These are phyloP conservation scores for Lucilia cuprina DNA, from an alignment of 1,140 invertebrate genomes.

Conservation along the genomic window DNA sequence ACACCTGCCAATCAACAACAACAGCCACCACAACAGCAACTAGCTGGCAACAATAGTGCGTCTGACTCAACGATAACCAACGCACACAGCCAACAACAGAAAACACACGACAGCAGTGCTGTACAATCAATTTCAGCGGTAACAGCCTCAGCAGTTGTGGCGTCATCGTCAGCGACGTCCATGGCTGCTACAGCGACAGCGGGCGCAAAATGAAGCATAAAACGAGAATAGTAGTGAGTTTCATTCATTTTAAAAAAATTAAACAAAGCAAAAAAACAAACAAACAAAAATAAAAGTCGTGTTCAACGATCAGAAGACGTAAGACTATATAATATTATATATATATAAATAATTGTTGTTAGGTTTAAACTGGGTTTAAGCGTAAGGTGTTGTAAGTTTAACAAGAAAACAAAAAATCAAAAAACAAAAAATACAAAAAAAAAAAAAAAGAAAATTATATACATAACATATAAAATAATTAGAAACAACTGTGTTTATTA, in stretches of 20 bases:
- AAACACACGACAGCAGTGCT: conserved; percentile 45
- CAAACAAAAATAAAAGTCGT: conserved; percentile 16
- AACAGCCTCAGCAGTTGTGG: conserved; percentile 38
- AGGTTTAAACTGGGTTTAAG: conserved; percentile 33
- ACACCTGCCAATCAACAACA: conserved; percentile 9
- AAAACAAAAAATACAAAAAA: conserved; percentile 21
- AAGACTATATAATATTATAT: conserved; percentile 32
- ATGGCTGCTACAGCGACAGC: conserved; percentile 40
- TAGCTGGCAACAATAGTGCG: conserved; percentile 31
- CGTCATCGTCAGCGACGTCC: conserved; percentile 37
- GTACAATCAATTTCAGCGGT: conserved; percentile 42
- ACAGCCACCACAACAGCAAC: conserved; percentile 17
- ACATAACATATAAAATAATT: neutral
- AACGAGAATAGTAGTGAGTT: neutral
- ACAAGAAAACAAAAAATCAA: conserved; percentile 16
- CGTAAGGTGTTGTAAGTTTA: conserved; percentile 26
- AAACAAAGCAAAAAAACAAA: neutral
- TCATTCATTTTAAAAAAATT: conserved; percentile 4
- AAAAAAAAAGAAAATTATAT: neutral
- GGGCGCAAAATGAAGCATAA: conserved; percentile 38
- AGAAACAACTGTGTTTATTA: neutral
- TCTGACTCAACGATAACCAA: conserved; percentile 16
- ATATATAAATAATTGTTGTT: conserved; percentile 21
- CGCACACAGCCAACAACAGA: conserved; percentile 26
- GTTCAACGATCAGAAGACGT: conserved; percentile 31